Percentiles rank a stretch among this genome's conserved stretches.
Conservation (phyloP, 2,113 vertebrate genomes). For the Nycticryphes semicollaris region DNA sequence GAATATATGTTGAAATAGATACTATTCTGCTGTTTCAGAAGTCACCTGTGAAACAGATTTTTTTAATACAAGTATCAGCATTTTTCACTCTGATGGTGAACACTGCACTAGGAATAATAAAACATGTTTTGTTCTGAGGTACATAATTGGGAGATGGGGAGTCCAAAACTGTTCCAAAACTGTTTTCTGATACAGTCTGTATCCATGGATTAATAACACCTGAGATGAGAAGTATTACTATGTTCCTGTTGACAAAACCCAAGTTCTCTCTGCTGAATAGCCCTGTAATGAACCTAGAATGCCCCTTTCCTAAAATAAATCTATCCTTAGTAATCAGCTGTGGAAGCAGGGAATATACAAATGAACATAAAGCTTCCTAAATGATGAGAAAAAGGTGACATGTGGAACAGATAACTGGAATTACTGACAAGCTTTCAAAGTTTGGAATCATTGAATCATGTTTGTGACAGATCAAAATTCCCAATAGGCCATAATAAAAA, state of each 20-base stretch:
- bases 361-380: not conserved
- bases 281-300: not conserved
- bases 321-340: not conserved
- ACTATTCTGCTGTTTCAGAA: not conserved
- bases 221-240: not conserved
- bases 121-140: not conserved
- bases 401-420: not conserved
- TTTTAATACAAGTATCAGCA: not conserved
- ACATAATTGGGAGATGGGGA: not conserved
- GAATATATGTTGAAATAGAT: not conserved
- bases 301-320: not conserved
- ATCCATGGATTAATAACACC: not conserved
- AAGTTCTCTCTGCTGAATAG: not conserved
- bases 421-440: not conserved
- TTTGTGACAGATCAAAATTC: not conserved
- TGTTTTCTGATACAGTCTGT: not conserved
- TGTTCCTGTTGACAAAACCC: not conserved
- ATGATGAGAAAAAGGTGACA: not conserved
- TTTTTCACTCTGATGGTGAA: not conserved
- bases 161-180: not conserved
- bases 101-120: not conserved
- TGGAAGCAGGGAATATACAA: not conserved
- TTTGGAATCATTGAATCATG: not conserved
- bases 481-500: not conserved
- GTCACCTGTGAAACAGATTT: not conserved